Base-by-base conservation (phyloP, 2,797 vertebrate species). In the Halcyon chelicuti region DNA sequence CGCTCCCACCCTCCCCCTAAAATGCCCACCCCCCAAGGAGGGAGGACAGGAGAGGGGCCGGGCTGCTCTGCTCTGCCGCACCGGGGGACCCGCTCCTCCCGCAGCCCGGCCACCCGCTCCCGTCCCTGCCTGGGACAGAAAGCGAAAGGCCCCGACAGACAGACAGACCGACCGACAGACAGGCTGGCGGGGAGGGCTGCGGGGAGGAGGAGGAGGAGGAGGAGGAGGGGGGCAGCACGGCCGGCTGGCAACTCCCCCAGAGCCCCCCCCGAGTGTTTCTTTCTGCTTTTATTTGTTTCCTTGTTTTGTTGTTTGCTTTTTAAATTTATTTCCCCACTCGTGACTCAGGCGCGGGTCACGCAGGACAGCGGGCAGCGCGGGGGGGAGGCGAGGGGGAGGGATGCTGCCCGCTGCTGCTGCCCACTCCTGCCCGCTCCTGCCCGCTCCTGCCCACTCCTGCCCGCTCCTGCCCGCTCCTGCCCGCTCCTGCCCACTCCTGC, bases 101-200 rank as follows among this genome's bases (percentile, higher is more conserved):
- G 72, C 78, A 55, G 52, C 71, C 74, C 7, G 51, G 65, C 65
- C 20, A 5, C 23, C 75, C 20, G 55, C 79, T 85, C 58, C 52
- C 76, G 29, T 96, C 93, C 94, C 88, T 52, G 44, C 72, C 21
- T 57, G 89, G 96, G 96, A 90, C 86, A 46, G 88, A 76, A 35
- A 15, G 65, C 70, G n/a, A 57, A 57, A 84, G 86, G 82, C 84
- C 73, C 81, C 5, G 63, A 15, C 37, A 55, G 31, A n/a, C 55
- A 60, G 66, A 15, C 37, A 55, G 31, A n/a, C 55, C 26, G 29
- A 65, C 29, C 10, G 79, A 47, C 66, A 7, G 74, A 47, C 33
- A 5, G 35, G 46, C 31, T 22, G 37, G 72, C 28, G 57, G 62
- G 42, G 60, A 54, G 29, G 39, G 76, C 17, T 62, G 35, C 37